Percentiles rank a stretch among this genome's conserved stretches.
phyloP scores from a whole-genome alignment of 2,113 vertebrate genomes.

The Jaculus jaculus region DNA sequence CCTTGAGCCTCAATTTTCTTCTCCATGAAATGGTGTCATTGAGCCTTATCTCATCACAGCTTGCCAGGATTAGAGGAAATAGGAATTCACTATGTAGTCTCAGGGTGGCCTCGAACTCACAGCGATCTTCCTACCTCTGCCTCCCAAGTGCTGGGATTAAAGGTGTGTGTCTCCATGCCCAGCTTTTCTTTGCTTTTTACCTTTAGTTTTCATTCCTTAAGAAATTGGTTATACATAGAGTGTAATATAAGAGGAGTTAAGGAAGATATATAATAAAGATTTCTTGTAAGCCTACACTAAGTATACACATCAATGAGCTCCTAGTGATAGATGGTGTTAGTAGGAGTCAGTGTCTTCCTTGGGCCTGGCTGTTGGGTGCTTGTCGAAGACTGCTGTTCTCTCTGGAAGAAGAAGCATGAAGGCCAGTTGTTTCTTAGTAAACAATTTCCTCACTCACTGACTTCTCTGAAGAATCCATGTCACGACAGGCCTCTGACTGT shows the following conservation, averaged over 20 bases:
- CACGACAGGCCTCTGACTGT: neutral
- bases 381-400: neutral
- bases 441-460: neutral
- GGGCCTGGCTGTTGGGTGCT: neutral
- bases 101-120: too few species aligned
- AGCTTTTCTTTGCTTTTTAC: too few species aligned
- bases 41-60: neutral
- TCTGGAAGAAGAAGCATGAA: neutral
- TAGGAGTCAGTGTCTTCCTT: neutral
- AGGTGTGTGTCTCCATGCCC: too few species aligned
- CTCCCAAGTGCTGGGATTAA: too few species aligned
- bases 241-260: neutral
- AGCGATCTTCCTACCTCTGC: too few species aligned
- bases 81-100: too few species aligned
- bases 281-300: neutral
- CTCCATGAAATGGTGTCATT: neutral
- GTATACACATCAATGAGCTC: neutral
- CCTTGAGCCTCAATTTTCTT: conserved; percentile 54
- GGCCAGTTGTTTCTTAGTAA: neutral
- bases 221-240: neutral
- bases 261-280: neutral
- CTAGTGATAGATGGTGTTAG: neutral
- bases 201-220: conserved; percentile 1
- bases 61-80: neutral
- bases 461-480: neutral